A percentile compares a stretch with the other conserved stretches of the same genome.
Conservation (phyloP, 2,797 vertebrate species). For the Chaetodon trifasciatus region DNA sequence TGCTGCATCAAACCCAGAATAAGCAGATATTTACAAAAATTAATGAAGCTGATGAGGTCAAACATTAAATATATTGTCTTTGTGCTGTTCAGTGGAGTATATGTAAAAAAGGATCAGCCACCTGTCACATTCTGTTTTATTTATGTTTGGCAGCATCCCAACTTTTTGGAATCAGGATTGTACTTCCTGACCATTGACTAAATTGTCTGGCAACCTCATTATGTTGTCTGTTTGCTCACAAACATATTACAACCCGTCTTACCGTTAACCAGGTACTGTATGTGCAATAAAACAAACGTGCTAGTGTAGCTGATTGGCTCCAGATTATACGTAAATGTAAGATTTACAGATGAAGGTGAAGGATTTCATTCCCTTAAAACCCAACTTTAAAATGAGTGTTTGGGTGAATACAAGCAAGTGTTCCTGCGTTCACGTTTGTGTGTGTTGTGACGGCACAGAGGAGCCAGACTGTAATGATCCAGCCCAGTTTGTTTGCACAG, state of each 20-base stretch:
- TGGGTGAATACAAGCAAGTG: neutral
- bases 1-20: too few species aligned
- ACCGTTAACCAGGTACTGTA: conserved; percentile 17
- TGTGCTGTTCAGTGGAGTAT: too few species aligned
- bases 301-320: conserved; percentile 26
- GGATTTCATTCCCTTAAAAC: conserved; percentile 38
- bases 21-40: too few species aligned
- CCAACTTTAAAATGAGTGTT: conserved; percentile 42
- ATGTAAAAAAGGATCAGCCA: too few species aligned
- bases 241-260: conserved; percentile 32
- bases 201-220: conserved; percentile 9
- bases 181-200: conserved; percentile 11
- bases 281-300: conserved; percentile 40
- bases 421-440: neutral
- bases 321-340: conserved; percentile 38
- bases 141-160: too few species aligned
- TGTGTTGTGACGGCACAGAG: conserved; percentile 32
- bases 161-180: neutral
- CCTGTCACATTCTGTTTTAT: too few species aligned
- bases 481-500: conserved; percentile 77
- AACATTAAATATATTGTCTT: too few species aligned
- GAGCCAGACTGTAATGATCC: conserved; percentile 66
- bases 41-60: too few species aligned
- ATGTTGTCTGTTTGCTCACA: conserved; percentile 42
- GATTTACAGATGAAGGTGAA: conserved; percentile 35